phyloP scores from a whole-genome alignment of 2,113 vertebrate genomes.

The Callipepla californica region DNA sequence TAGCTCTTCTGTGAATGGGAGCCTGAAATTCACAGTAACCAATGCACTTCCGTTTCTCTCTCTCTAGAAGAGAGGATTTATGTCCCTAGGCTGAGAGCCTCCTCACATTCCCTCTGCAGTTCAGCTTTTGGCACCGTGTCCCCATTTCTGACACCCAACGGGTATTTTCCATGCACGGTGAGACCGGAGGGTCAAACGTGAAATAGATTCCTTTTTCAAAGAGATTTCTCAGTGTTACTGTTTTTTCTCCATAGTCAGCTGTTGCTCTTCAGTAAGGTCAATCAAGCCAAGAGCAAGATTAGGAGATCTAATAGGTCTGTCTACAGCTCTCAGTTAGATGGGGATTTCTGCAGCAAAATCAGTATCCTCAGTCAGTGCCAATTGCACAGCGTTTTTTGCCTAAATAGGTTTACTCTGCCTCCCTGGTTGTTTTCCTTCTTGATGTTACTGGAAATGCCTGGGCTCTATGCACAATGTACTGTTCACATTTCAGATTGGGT shows the following conservation, averaged over 20 bases:
- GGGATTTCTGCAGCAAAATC: neutral
- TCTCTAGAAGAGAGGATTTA: neutral
- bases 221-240: neutral
- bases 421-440: neutral
- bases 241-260: neutral
- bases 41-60: neutral
- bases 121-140: conserved; percentile 10
- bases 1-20: fast-evolving
- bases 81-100: neutral
- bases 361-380: neutral
- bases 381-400: neutral
- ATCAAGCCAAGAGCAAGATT: neutral
- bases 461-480: neutral
- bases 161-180: neutral
- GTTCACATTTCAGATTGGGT: neutral
- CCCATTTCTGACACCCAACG: neutral
- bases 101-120: neutral
- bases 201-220: neutral
- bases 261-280: neutral
- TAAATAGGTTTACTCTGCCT: neutral
- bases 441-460: neutral
- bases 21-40: neutral
- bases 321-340: neutral
- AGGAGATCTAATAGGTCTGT: neutral
- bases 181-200: neutral